Evolutionary conservation across 2,888 invertebrate species (phyloP), one percentile per base, ranked within the genome.

Genomic region (Dasypolia templi): DNA sequence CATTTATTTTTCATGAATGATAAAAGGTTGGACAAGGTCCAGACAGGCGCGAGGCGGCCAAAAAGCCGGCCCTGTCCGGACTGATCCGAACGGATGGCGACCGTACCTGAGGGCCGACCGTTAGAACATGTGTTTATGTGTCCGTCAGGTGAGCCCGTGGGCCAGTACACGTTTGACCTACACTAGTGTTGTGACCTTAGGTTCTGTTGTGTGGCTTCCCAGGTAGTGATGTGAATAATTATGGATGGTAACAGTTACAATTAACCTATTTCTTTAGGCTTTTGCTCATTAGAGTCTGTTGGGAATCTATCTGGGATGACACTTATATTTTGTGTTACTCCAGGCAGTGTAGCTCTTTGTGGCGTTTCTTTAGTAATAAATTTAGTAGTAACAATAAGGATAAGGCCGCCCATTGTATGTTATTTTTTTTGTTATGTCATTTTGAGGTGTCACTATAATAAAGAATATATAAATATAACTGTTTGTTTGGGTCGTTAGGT

Each of bases 61-160:
- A 42, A 29, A 46, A 44, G 7, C 22, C 14, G 2, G 14, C 0
- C 22, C 44, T 17, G 46, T 46, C n/a, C 46, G 3, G 17, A 46
- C 32, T 35, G 22, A 6, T 26, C 6, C 42, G 19, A 14, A 49
- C 17, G n/a, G 19, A n/a, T 51, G 64, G 51, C 32, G 6, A n/a
- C 64, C 64, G 11, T 49, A n/a, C 32, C 17, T n/a, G 78, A 78
- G 79, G 86, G 84, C 70, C 72, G 69, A 86, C 89, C 89, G 89
- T 89, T 89, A 89, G 53, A 84, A 85, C 88, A 88, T 83, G 75
- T 71, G 71, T 71, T 55, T 55, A 55, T 44, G 58, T 88, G 87
- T 88, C 78, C 83, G 86, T 79, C 89, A 88, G 88, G 87, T 88
- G 88, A 29, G 14, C 42, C 67, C 67, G 32, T 53, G 35, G 42